Conservation (phyloP, 1,140 invertebrate genomes). For the Drosophila albomicans region DNA sequence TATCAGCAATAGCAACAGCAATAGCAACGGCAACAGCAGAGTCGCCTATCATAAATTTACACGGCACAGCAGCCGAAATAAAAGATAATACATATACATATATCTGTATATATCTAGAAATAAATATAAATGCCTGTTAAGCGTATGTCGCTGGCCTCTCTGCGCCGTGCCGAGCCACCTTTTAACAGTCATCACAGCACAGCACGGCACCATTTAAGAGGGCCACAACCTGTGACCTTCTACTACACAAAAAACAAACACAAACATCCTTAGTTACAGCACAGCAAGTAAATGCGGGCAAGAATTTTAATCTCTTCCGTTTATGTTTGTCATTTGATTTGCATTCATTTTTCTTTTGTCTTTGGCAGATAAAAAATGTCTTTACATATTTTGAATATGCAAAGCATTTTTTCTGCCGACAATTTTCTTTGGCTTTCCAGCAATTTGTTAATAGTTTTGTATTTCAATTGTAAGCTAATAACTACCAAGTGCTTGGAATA, state of each 20-base stretch:
- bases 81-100: conserved; percentile 24
- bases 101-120: conserved; percentile 42
- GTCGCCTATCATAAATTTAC: conserved; percentile 72
- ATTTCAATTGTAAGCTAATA: too few relatives aligned
- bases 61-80: conserved; percentile 18
- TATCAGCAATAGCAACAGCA: too few relatives aligned
- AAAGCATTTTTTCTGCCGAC: neutral
- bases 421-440: neutral
- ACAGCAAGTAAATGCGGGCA: conserved; percentile 3
- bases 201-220: neutral
- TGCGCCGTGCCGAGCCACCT: neutral
- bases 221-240: too few relatives aligned
- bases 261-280: neutral
- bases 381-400: neutral
- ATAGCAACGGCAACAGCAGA: neutral
- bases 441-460: neutral
- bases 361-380: neutral
- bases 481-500: too few relatives aligned
- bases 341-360: neutral
- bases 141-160: conserved; percentile 27
- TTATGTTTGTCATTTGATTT: conserved; percentile 18
- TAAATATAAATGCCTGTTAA: conserved; percentile 72
- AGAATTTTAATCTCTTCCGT: conserved; percentile 2
- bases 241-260: too few relatives aligned
- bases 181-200: conserved; percentile 10